Percentiles rank a stretch among this genome's conserved stretches.
Conservation (phyloP, 2,113 vertebrate genomes). For the Catagonus wagneri region DNA sequence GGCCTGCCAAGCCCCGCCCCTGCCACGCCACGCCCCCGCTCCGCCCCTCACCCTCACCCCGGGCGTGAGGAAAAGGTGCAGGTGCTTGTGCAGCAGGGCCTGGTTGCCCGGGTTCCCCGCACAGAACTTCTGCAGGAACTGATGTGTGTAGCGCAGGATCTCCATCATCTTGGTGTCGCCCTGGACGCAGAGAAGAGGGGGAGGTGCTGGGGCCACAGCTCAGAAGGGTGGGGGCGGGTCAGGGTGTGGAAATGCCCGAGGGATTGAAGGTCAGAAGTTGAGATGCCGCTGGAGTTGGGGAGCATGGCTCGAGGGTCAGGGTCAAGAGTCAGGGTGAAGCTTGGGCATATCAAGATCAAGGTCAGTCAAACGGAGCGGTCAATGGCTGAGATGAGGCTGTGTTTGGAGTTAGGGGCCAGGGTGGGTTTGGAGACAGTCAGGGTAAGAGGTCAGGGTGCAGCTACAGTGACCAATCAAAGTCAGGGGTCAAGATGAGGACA, state of each 20-base stretch:
- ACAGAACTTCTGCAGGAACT: constrained; percentile 99
- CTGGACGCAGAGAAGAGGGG: constrained; percentile 80
- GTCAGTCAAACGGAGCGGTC: not conserved
- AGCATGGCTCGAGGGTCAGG: too few relatives aligned
- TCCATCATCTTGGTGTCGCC: constrained; percentile 97
- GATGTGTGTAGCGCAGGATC: constrained; percentile 96
- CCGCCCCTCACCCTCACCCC: constrained; percentile 88
- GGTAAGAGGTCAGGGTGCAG: not conserved
- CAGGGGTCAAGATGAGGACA: not conserved
- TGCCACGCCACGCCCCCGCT: accelerated
- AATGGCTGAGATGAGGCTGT: not conserved
- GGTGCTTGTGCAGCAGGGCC: constrained; percentile 95
- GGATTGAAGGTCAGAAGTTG: not conserved
- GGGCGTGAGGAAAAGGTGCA: constrained; percentile 95
- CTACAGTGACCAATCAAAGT: not conserved
- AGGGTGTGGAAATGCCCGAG: not conserved
- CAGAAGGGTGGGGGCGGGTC: not conserved
- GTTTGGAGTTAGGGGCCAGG: not conserved
- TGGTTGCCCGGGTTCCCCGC: constrained; percentile 98
- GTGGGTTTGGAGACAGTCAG: not conserved
- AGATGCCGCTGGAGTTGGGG: not conserved
- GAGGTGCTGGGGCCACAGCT: not conserved
- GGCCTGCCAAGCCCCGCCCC: accelerated
- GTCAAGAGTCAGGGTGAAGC: not conserved
- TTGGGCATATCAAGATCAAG: not conserved